Evolutionary conservation across 2,113 vertebrate genomes (phyloP), one percentile per base, ranked within the genome.

Genomic region (Leucosticte australis): DNA sequence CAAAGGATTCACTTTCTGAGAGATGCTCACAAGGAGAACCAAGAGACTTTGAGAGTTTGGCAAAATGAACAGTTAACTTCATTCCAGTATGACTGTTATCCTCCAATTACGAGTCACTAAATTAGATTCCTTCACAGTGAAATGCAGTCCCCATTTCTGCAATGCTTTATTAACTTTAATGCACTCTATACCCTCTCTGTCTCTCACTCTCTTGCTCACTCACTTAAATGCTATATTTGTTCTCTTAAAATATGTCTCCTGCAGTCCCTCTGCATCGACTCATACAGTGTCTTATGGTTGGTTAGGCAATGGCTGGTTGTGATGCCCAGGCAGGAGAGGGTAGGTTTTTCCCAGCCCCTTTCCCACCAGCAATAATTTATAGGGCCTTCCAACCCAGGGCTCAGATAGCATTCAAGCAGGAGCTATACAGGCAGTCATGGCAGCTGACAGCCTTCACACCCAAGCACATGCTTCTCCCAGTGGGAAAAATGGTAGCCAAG

Each of bases 161-260:
- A 88, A 96, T 94, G 94, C 95, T 95, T 95, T 95, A 97, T 98
- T 97, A 97, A 97, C 94, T 95, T 96, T 87, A 97, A 97, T 95
- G 95, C 90, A 95, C 89, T 95, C 93, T 60, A 42, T 67, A 89
- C 8, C 5, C 76, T 96, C 81, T 88, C 91, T 95, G 92, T 95
- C 89, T 65, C 88, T 96, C 93, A 92, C 90, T 95, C 78, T 83
- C 89, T 57, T 53, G 76, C 82, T 95, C 89, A 76, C 73, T 92
- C 44, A 70, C 81, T 93, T 95, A 83, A 94, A 90, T 96, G 75
- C 92, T 97, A 60, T 97, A 96, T 97, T 98, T 95, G 74, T 90
- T 95, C 73, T 94, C 95, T 96, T 95, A 96, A 96, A 97, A 95
- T 87, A 87, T 69, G 35, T 92, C 57, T 96, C 80, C 80, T 86